Conservation (phyloP, 2,797 vertebrate genomes). For the Gallirallus australis region DNA sequence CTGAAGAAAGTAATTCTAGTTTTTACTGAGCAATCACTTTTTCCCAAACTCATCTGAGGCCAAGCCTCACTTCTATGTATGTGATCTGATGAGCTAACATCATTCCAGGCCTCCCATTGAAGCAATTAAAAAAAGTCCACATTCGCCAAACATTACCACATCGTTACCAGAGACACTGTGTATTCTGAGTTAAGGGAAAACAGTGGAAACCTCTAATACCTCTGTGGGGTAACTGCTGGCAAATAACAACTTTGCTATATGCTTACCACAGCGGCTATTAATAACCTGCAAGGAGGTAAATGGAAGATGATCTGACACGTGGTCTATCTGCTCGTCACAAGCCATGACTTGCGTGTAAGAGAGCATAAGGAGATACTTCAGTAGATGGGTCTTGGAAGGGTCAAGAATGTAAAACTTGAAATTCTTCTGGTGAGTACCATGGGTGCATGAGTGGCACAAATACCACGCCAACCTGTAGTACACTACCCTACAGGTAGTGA, state of each 20-base stretch:
- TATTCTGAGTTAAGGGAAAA: conserved; percentile 56
- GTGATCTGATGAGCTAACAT: conserved; percentile 6
- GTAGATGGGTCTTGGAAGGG: not conserved
- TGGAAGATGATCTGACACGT: not conserved
- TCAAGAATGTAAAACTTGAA: not conserved
- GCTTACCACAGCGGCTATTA: conserved; percentile 38
- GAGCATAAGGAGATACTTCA: not conserved
- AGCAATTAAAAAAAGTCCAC: conserved; percentile 35
- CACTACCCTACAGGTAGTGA: not conserved
- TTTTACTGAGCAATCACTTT: conserved; percentile 9
- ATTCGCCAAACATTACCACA: conserved; percentile 54
- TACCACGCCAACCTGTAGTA: not conserved
- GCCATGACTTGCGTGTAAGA: not conserved
- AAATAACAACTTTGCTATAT: conserved; percentile 3
- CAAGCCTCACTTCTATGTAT: not conserved
- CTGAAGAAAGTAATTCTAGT: not conserved
- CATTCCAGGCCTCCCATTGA: not conserved
- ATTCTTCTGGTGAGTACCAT: not conserved
- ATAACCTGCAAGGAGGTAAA: conserved; percentile 29
- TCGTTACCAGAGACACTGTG: conserved; percentile 57
- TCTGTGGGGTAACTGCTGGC: conserved; percentile 53
- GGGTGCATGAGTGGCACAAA: not conserved
- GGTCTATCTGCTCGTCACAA: conserved; percentile 11
- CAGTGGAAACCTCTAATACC: conserved; percentile 52
- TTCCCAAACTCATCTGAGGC: not conserved